Percentiles rank a stretch among this genome's conserved stretches.
These are phyloP conservation scores for Sclerurus mexicanus DNA, from an alignment of 2,113 vertebrate species.

Conservation along the genomic window DNA sequence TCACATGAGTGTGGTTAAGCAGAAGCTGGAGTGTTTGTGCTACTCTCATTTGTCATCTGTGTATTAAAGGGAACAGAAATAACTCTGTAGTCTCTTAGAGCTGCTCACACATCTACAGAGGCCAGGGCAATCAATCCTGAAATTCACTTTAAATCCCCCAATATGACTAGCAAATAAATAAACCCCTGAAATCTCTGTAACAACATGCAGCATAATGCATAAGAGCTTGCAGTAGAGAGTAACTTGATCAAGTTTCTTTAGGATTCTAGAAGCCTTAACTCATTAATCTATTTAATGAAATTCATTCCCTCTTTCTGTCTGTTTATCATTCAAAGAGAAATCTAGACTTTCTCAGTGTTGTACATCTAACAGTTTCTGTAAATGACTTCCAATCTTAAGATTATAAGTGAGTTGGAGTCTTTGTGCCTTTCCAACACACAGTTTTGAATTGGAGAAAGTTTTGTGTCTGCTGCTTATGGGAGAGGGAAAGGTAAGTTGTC, in stretches of 20 bases:
- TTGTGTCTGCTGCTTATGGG: not conserved
- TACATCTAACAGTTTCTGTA: not conserved
- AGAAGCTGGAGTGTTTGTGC: not conserved
- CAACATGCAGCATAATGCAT: not conserved
- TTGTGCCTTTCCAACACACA: not conserved
- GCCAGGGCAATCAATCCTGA: not conserved
- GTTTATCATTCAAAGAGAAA: not conserved
- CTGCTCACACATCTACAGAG: not conserved
- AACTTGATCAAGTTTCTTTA: not conserved
- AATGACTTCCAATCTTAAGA: not conserved
- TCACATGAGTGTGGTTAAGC: not conserved
- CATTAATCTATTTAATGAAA: not conserved
- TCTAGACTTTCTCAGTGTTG: not conserved
- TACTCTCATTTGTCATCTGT: not conserved
- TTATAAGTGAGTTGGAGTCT: not conserved
- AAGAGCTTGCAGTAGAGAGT: not conserved
- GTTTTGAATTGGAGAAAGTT: not conserved
- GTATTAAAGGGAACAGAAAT: not conserved
- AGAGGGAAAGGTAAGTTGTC: not conserved
- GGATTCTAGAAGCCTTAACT: not conserved
- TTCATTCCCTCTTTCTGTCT: not conserved
- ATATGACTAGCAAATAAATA: not conserved
- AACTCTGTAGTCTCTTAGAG: not conserved
- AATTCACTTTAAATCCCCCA: not conserved
- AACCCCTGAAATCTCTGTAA: accelerated